These are phyloP conservation scores for Latrodectus geometricus DNA, from an alignment of 1,140 invertebrate species.

Conservation along the genomic window DNA sequence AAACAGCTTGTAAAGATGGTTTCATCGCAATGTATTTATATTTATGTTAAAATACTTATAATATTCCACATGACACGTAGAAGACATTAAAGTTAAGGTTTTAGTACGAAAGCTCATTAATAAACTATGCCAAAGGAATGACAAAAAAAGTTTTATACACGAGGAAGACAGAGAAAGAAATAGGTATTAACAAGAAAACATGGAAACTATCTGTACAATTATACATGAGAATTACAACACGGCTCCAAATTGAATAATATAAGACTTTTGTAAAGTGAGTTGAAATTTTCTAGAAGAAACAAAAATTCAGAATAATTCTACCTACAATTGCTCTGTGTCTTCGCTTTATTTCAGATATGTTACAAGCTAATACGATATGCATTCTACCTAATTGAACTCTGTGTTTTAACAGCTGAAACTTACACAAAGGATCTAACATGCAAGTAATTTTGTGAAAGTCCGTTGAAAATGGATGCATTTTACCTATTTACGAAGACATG, in stretches of 20 bases:
- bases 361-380: conserved; percentile 58
- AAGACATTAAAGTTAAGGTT: too few species aligned
- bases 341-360: conserved; percentile 45
- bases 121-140: too few species aligned
- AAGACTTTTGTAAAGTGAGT: background rate
- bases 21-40: too few species aligned
- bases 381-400: conserved; percentile 51
- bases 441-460: conserved; percentile 28
- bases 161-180: too few species aligned
- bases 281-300: background rate
- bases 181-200: too few species aligned
- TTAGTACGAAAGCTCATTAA: too few species aligned
- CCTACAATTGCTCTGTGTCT: conserved; percentile 29
- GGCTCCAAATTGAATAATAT: background rate
- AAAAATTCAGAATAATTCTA: conserved; percentile 1
- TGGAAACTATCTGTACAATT: too few species aligned
- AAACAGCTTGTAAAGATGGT: too few species aligned
- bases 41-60: too few species aligned
- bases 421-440: conserved; percentile 41
- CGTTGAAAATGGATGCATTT: background rate
- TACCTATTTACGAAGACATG: background rate
- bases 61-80: too few species aligned
- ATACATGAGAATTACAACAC: too few species aligned
- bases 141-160: too few species aligned
- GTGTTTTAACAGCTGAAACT: conserved; percentile 43